Evolutionary conservation across 1,140 invertebrate species (phyloP), one percentile per base, ranked within the genome.

Genomic region (Bombus pyrosoma): DNA sequence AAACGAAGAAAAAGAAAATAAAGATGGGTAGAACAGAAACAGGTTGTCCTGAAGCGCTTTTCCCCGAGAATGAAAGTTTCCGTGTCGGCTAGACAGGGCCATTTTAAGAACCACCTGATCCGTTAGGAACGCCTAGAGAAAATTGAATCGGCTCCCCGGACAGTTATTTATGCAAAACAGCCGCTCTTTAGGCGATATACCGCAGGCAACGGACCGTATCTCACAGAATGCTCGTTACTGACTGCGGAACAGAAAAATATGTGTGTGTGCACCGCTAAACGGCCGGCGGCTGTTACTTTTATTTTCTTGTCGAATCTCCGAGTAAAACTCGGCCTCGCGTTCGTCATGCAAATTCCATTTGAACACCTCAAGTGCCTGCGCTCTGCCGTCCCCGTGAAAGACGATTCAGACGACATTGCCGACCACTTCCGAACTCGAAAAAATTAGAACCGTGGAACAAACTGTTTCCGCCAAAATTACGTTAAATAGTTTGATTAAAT

Each of bases 261-360:
- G 74, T 41, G 53, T 47, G 77, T 9, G 59, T n/a, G 32, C 47
- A 3, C 22, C 15, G 47, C 66, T 89, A 90, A 89, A 89, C 71
- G 71, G 86, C 86, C 82, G 43, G 34, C 82, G 82, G 86, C 83
- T 89, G 88, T 87, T 89, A 87, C 87, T 66, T 32, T 66, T 32
- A 15, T 34, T 89, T 89, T 89, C 85, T 87, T 75, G 82, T 62
- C 18, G 71, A 77, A 69, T 37, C 59, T 64, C 47, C 81, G 78
- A 72, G 75, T 83, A 83, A 87, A 87, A 89, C 88, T 81, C 41
- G 53, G 62, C 41, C 18, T 37, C 34, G 74, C 78, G 81, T 89
- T 89, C 89, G 86, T 83, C 88, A 87, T 90, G 89, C 88, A 90
- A 90, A 90, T 90, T 90, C 87, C 82, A 90, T 89, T 89, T 85